Evolutionary conservation across 1,140 invertebrate genomes (phyloP).

Genomic region (Halictus rubicundus): DNA sequence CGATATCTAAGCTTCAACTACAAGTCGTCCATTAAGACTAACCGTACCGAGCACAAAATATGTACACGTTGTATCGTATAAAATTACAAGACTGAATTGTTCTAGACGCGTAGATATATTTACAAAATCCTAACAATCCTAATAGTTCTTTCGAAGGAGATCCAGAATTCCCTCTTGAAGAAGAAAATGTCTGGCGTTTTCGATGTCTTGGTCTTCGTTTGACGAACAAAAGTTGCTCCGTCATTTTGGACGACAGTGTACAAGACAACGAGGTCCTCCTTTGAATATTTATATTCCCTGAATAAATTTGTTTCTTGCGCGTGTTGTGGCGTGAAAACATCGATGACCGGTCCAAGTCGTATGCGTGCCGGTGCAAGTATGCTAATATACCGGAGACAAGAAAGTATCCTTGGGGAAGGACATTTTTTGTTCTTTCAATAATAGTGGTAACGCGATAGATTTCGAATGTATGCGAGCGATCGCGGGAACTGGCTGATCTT

Average conservation of each 20-base stretch:
- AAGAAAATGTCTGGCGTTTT: no score
- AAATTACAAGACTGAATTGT: no score
- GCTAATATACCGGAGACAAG: background rate
- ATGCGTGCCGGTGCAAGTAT: no score
- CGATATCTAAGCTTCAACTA: no score
- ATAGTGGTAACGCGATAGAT: background rate
- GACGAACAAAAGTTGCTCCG: background rate
- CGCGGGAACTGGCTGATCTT: conserved; percentile 43
- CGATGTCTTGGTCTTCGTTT: no score
- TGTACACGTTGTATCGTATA: no score
- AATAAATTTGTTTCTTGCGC: background rate
- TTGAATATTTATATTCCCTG: background rate
- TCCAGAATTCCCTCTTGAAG: no score
- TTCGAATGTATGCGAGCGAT: conserved; percentile 14
- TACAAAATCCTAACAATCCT: no score
- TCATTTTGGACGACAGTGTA: background rate
- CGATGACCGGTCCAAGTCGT: background rate
- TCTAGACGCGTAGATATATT: no score
- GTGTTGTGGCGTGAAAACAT: background rate
- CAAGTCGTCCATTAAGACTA: no score
- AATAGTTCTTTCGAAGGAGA: no score
- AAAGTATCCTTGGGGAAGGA: background rate
- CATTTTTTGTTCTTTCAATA: background rate
- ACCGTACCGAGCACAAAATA: no score
- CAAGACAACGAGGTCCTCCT: background rate